Evolutionary conservation across 2,113 vertebrate species (phyloP).

Genomic region (Chaetorhynchus papuensis): DNA sequence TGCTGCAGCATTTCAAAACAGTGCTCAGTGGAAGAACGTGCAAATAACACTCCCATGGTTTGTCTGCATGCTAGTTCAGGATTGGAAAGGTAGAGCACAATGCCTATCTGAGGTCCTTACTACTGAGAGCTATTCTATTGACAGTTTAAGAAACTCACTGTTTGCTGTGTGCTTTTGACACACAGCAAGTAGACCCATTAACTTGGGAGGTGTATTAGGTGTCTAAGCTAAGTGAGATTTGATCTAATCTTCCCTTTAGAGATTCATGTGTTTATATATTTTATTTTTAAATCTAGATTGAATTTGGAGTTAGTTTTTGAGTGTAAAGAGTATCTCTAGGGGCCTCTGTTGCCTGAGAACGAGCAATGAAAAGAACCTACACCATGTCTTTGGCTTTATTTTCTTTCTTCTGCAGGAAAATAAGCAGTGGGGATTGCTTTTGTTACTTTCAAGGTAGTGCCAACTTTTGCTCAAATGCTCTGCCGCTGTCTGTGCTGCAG

Average conservation of each 20-base stretch:
- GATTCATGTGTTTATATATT: not conserved
- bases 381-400: not conserved
- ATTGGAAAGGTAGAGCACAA: not conserved
- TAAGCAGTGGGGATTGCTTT: not conserved
- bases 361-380: not conserved
- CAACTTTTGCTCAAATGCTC: not conserved
- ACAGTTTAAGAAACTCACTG: not conserved
- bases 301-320: not conserved
- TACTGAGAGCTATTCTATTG: not conserved
- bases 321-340: not conserved
- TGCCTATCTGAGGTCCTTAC: not conserved
- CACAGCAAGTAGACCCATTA: not conserved
- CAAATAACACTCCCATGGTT: not conserved
- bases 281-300: not conserved
- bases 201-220: not conserved
- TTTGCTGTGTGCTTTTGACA: not conserved
- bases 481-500: not conserved
- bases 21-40: not conserved
- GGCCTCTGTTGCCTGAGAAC: not conserved
- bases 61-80: not conserved
- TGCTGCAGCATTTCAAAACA: not conserved
- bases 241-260: not conserved
- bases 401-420: not conserved
- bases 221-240: not conserved
- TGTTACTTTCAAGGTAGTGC: not conserved